A percentile compares a stretch with the other conserved stretches of the same genome.
phyloP scores from a whole-genome alignment of 92 coral and sea anemone genomes.

The Parazoanthus atlanticus region DNA sequence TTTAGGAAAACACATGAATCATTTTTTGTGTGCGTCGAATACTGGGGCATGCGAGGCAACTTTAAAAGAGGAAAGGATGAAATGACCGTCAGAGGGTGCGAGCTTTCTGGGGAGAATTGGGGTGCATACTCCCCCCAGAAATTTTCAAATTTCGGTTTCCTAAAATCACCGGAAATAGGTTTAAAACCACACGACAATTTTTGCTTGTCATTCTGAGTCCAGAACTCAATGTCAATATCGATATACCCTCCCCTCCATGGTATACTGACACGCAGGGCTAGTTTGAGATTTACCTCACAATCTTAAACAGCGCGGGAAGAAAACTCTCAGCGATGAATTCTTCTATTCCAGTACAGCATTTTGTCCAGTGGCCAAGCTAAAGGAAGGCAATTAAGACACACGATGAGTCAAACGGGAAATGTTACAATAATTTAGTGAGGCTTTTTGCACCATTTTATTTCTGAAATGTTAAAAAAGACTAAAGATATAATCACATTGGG shows the following conservation, averaged over 20 bases:
- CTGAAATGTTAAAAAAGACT: background rate
- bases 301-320: conserved; percentile 86
- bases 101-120: no score
- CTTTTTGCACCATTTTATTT: no score
- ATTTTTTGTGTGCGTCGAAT: no score
- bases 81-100: no score
- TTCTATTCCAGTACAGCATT: conserved; percentile 71
- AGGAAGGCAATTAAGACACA: conserved; percentile 9
- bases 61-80: no score
- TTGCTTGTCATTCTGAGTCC: background rate
- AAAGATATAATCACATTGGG: background rate
- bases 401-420: background rate
- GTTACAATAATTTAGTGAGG: no score
- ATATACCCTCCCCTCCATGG: background rate
- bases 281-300: conserved; percentile 67
- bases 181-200: background rate
- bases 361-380: conserved; percentile 89
- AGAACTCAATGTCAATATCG: no score
- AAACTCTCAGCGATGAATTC: conserved; percentile 77
- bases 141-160: no score
- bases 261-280: background rate
- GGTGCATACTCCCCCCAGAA: no score
- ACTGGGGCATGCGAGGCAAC: no score
- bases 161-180: no score
- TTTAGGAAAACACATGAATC: no score